These are phyloP conservation scores for Zosterops hypoxanthus DNA, from an alignment of 2,113 vertebrate genomes.

Conservation along the genomic window DNA sequence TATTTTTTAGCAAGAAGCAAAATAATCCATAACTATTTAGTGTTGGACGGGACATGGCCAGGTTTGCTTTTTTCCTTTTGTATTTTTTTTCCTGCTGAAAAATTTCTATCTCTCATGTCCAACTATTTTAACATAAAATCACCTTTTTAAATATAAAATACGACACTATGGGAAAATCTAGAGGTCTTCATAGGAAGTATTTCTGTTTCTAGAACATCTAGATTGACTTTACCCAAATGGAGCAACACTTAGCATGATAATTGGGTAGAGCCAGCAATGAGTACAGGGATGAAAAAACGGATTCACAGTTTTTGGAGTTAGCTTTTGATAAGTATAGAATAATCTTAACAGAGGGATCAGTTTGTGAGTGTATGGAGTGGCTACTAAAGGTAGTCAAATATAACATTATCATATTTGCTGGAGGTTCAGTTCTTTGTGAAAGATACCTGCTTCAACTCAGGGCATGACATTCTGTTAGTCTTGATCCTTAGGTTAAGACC, in stretches of 20 bases:
- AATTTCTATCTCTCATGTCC: neutral
- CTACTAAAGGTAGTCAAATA: neutral
- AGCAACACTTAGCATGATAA: neutral
- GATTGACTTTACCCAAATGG: neutral
- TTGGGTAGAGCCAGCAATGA: neutral
- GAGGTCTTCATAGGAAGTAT: neutral
- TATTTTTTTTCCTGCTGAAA: neutral
- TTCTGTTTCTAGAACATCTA: neutral
- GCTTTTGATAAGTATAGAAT: neutral
- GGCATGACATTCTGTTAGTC: neutral
- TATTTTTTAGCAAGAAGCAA: neutral
- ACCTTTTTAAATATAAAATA: neutral
- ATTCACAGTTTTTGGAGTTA: neutral
- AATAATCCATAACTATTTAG: neutral
- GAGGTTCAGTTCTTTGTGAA: neutral
- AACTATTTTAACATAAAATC: neutral
- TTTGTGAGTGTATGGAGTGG: neutral
- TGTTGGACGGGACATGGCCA: neutral
- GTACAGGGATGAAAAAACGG: neutral
- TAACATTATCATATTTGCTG: neutral
- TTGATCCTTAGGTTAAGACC: neutral
- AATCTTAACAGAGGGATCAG: neutral
- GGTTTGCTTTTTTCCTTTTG: neutral
- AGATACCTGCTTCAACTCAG: neutral
- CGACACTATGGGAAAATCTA: neutral